Percentiles rank a stretch among this genome's conserved stretches.
These are phyloP conservation scores for Syndactyla subalaris DNA, from an alignment of 2,797 vertebrate genomes.

Conservation along the genomic window DNA sequence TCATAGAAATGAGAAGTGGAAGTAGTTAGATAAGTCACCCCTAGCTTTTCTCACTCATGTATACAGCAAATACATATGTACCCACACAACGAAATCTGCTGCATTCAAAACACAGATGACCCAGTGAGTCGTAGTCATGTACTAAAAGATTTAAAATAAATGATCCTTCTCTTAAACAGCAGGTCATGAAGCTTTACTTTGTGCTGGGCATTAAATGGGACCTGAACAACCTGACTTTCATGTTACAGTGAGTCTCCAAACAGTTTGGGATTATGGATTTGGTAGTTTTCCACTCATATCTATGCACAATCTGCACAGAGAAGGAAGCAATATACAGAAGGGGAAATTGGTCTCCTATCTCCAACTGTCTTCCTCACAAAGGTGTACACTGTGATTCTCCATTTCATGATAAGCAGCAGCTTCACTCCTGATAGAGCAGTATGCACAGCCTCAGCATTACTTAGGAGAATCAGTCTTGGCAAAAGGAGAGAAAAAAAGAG, in stretches of 20 bases:
- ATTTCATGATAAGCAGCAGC: neutral
- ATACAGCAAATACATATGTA: neutral
- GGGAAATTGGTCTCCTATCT: neutral
- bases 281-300: neutral
- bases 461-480: neutral
- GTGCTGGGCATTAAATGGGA: neutral
- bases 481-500: neutral
- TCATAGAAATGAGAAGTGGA: neutral
- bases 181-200: neutral
- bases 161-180: neutral
- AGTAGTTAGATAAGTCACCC: neutral
- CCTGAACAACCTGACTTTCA: neutral
- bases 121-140: neutral
- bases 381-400: neutral
- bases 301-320: neutral
- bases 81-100: neutral
- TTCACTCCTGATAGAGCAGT: neutral
- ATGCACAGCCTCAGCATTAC: neutral
- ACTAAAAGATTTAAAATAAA: neutral
- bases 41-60: neutral
- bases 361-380: neutral
- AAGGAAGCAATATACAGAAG: neutral
- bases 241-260: neutral
- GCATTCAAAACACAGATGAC: slow-evolving; percentile 4
- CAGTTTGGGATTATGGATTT: neutral